These are phyloP conservation scores for Chaetodon trifasciatus DNA, from an alignment of 2,797 vertebrate species.

Conservation along the genomic window DNA sequence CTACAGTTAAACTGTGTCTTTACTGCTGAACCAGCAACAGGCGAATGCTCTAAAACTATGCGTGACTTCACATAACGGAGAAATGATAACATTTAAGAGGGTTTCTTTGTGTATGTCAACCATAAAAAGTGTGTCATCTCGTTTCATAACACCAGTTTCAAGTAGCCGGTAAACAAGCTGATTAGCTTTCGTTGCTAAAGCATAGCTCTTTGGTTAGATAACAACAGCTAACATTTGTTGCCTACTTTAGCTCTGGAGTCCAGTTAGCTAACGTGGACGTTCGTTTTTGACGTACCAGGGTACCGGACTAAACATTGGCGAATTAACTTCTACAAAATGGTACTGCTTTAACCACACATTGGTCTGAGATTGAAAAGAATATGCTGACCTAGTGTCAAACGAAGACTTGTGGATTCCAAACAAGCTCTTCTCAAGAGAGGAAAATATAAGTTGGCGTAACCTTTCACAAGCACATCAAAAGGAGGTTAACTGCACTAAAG, in stretches of 20 bases:
- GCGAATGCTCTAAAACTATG: neutral
- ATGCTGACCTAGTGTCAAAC: accelerated
- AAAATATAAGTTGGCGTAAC: neutral
- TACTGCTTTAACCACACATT: accelerated
- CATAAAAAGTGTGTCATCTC: neutral
- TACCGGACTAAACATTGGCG: neutral
- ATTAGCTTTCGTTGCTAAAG: constrained; percentile 43
- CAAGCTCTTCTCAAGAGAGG: neutral
- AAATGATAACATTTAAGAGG: accelerated
- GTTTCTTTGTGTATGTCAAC: neutral
- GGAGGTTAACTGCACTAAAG: neutral
- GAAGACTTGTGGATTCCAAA: neutral
- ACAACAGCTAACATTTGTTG: constrained; percentile 32
- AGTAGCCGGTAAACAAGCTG: neutral
- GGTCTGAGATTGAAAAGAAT: accelerated
- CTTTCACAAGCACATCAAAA: neutral
- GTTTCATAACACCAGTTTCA: neutral
- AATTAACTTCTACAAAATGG: neutral
- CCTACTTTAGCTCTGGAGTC: constrained; percentile 15
- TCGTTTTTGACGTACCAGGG: neutral
- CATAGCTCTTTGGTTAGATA: constrained; percentile 37
- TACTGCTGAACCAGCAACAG: constrained; percentile 41
- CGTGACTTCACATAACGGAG: neutral
- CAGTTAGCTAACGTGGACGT: constrained; percentile 27
- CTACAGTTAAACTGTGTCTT: neutral